Evolutionary conservation across 2,888 invertebrate species (phyloP).

Genomic region (Nysson spinosus): DNA sequence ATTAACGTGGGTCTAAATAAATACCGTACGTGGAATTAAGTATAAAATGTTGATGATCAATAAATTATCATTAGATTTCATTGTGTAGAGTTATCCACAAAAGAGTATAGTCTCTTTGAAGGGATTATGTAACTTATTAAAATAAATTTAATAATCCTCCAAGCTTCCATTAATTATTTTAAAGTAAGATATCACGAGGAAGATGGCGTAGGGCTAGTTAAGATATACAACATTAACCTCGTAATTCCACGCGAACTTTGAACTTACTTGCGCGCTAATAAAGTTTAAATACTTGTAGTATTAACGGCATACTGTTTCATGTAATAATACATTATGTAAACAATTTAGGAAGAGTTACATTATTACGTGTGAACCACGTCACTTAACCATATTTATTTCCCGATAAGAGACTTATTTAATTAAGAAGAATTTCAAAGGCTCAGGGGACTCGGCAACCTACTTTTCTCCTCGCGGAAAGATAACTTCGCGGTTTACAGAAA

Average conservation of each 20-base stretch:
- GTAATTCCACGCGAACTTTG: constrained; percentile 36
- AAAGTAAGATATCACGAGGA: constrained; percentile 37
- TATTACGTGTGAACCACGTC: too few relatives aligned
- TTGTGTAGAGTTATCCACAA: too few relatives aligned
- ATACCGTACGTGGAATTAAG: too few relatives aligned
- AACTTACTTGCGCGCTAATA: constrained; percentile 37
- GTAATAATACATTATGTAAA: background rate
- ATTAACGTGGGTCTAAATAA: too few relatives aligned
- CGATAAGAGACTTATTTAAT: too few relatives aligned
- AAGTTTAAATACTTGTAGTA: constrained; percentile 45
- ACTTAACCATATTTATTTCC: too few relatives aligned
- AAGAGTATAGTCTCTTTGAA: too few relatives aligned
- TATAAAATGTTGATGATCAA: too few relatives aligned
- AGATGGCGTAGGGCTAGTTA: constrained; percentile 51
- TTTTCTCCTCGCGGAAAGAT: background rate
- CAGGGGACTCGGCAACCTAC: background rate
- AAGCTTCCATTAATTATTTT: constrained; percentile 9
- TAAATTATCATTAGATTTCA: too few relatives aligned
- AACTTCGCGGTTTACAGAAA: constrained; percentile 21
- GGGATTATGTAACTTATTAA: too few relatives aligned
- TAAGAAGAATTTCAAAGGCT: too few relatives aligned
- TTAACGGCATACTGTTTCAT: constrained; percentile 3
- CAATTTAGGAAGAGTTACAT: background rate
- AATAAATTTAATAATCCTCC: constrained; percentile 2
- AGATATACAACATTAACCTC: constrained; percentile 32